These are phyloP conservation scores for Nomada ferruginata DNA, from an alignment of 2,888 invertebrate genomes.

Conservation along the genomic window DNA sequence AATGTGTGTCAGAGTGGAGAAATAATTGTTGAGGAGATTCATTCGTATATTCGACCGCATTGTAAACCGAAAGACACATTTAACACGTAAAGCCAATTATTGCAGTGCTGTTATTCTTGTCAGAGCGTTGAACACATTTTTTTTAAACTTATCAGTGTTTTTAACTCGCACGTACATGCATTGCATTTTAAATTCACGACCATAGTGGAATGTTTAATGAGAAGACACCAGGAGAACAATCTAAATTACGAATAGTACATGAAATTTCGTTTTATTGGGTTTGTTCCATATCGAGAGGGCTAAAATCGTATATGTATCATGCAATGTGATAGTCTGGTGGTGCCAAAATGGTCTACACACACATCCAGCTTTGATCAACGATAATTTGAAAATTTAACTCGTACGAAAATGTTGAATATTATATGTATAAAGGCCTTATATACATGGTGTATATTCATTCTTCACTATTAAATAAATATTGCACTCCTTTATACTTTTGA, in stretches of 20 bases:
- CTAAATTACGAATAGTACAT: slow-evolving; percentile 2
- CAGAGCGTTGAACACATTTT: not conserved
- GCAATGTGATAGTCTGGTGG: slow-evolving; percentile 32
- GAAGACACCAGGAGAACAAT: slow-evolving; percentile 7
- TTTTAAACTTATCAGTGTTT: not conserved
- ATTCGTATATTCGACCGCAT: not conserved
- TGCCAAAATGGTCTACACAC: slow-evolving; percentile 38
- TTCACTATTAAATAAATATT: slow-evolving; percentile 5
- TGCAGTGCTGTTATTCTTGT: slow-evolving; percentile 22
- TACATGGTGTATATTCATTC: slow-evolving; percentile 9
- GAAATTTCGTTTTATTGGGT: not conserved
- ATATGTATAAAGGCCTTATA: slow-evolving; percentile 6
- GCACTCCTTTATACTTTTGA: not conserved
- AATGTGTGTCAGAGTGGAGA: not conserved
- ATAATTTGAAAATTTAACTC: slow-evolving; percentile 40
- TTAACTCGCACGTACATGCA: slow-evolving; percentile 17
- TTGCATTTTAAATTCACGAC: not conserved
- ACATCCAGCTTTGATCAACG: slow-evolving; percentile 61
- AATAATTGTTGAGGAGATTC: not conserved
- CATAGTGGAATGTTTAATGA: not conserved
- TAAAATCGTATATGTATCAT: slow-evolving; percentile 23
- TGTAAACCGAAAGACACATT: slow-evolving; percentile 4
- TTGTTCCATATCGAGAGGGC: not conserved
- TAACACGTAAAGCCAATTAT: slow-evolving; percentile 31
- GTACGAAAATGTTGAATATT: slow-evolving; percentile 6